Base-by-base conservation (phyloP, 2,888 invertebrate species). In the Terebella lapidaria region DNA sequence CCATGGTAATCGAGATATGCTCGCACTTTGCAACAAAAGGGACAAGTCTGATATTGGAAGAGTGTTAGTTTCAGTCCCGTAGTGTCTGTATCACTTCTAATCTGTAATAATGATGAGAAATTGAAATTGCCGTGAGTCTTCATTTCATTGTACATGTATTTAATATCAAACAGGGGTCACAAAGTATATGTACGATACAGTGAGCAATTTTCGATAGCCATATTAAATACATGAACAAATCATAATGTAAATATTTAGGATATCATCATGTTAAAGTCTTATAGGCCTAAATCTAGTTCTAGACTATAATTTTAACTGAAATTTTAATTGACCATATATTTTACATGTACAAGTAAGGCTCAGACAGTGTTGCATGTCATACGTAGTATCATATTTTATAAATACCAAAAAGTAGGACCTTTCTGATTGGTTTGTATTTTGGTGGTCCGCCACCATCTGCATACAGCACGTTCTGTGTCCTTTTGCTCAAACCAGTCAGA, bases 41-140 rank as follows among this genome's bases (percentile, higher is more conserved):
- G 97, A 75, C 97, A 99, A 0, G 94, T 94, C 73, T 94, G 91
- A 78, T 94, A 99, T 83, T 99, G 99, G 77, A 91, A 99, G 22
- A 99, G 83, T 0, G 91, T 89, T 52, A 99, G 81, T 70, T 92
- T 88, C 60, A 77, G 61, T 5, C 73, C 73, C 49, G 67, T 67
- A 42, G 65, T 62, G 58, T 76, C 74, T 25, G 69, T 61, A 18
- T 60, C 49, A 29, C 54, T 54, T 35, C 54, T 63, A 10, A 68
- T 54, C 66, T 66, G 59, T 22, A 63, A 54, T 3, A 54, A 46
- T 15, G 2, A 54, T 15, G 35, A 35, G n/a, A n/a, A n/a, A n/a
- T n/a, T n/a, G n/a, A n/a, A n/a, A n/a, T n/a, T n/a, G n/a, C n/a
- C n/a, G n/a, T n/a, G n/a, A n/a, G n/a, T n/a, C n/a, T n/a, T n/a